Evolutionary conservation across 2,797 vertebrate species (phyloP), one percentile per base, ranked within the genome.

Genomic region (Sebastes baramenuke): DNA sequence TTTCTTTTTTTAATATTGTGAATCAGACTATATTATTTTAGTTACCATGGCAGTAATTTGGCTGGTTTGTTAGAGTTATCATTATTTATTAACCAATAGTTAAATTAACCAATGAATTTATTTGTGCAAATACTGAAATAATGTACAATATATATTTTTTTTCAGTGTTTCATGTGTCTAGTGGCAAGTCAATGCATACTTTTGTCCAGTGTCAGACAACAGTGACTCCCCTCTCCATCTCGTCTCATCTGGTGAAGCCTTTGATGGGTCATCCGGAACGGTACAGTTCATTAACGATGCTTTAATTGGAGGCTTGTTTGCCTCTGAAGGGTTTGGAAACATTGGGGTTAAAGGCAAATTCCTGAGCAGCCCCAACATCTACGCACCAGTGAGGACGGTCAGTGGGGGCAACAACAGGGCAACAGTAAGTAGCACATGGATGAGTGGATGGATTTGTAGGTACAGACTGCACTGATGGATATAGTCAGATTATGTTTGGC

Each of bases 261-360:
- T 73, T 75, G 73, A 16, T 34, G 58, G 73, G 71, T 89, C 61
- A 84, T 82, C 73, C 24, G 22, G 73, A 89, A 79, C 75, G 14
- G 30, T 12, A n/a, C 20, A 25, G 54, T 88, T 89, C 61, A 86
- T 87, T 86, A 89, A 67, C 25, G 6, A 58, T 22, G 52, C 70
- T 83, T 81, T 88, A 81, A 92, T 88, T 92, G 65, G 87, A 78
- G 46, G 79, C 55, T 79, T 58, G n/a, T 87, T 85, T 83, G 70
- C 46, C 73, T 77, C n/a, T 82, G 83, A 89, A 42, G 73, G 25
- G 34, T 86, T 83, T 85, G 77, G 81, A 89, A 91, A 88, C 87
- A 79, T 52, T 71, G 62, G 38, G 75, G 68, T 88, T 86, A 83
- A 89, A 85, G 71, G 69, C 56, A 65, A 84, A 87, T 88, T 90